Base-by-base conservation (phyloP, 2,797 vertebrate genomes). In the Enteromius fasciolatus region DNA sequence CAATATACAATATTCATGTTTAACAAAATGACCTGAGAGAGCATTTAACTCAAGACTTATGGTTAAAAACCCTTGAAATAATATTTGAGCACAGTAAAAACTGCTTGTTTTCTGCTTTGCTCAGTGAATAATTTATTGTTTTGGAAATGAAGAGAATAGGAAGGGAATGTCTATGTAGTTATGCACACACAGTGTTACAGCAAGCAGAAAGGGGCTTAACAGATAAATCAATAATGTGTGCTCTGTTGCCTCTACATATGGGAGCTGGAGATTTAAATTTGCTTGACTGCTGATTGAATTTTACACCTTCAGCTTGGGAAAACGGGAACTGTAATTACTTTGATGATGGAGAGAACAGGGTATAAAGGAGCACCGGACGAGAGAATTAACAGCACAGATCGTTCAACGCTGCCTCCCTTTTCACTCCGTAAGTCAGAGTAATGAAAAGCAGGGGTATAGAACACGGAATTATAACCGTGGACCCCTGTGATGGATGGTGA, bases 221-320 rank as follows among this genome's bases (percentile, higher is more conserved):
- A 73, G 64, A 83, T 85, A 88, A 92, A 93, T 92, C 90, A 92
- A 92, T 91, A 90, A 84, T 86, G 78, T 79, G 83, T 82, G 85
- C 86, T 91, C 89, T 84, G 89, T 86, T 89, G 90, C 92, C 86
- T 87, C 87, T 90, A 92, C 92, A 88, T 90, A 89, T 89, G 91
- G 92, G 91, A 88, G 84, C 88, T 88, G 81, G 92, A 89, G 92
- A 93, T 91, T 92, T 92, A 90, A 93, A 93, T 92, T 91, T 87
- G 88, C 90, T 90, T 78, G 88, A 89, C 85, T 90, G 89, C 90
- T 93, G 92, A 93, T 93, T 93, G 91, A 93, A 93, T 93, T 94
- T 92, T 92, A 92, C 90, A 92, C 90, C 89, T 48, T 41, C 84
- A 92, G 89, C 88, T 90, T 91, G 90, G 86, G 93, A 90, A 93